These are phyloP conservation scores for Bovichtus diacanthus DNA, from an alignment of 2,797 vertebrate genomes.

Conservation along the genomic window DNA sequence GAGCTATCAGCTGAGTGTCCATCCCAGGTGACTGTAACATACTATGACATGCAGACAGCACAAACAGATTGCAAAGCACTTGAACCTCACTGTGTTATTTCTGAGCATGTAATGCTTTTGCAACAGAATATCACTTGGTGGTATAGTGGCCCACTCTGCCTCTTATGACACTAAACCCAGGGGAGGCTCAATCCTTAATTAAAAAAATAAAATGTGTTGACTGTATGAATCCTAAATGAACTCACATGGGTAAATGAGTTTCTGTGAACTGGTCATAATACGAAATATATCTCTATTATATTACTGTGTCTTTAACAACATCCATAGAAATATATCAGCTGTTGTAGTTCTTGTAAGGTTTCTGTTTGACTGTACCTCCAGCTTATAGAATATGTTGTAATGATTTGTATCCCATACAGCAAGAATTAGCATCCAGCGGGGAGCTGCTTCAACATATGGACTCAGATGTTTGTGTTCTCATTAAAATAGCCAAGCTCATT, in stretches of 20 bases:
- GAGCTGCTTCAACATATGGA: conserved; percentile 31
- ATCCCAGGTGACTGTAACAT: conserved; percentile 45
- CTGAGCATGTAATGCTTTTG: conserved; percentile 24
- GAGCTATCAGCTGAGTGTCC: conserved; percentile 57
- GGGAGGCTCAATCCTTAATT: not conserved
- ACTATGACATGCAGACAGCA: conserved; percentile 45
- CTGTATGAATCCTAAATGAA: not conserved
- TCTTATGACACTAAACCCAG: conserved; percentile 1
- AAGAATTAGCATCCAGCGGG: conserved; percentile 22
- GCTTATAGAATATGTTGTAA: no score
- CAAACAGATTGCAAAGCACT: conserved; percentile 47
- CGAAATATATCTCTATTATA: no score
- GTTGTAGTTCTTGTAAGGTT: no score
- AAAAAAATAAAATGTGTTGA: not conserved
- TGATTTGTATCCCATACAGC: conserved; percentile 9
- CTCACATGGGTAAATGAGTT: not conserved
- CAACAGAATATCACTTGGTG: conserved; percentile 11
- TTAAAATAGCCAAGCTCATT: not conserved
- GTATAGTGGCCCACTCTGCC: not conserved
- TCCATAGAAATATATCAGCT: no score
- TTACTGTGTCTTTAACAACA: not conserved
- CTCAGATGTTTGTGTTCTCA: conserved; percentile 22
- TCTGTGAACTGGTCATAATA: not conserved
- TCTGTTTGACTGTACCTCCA: no score
- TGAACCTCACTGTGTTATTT: conserved; percentile 29